Percentiles rank a stretch among this genome's conserved stretches.
phyloP scores from a whole-genome alignment of 1,140 invertebrate species.

The Periplaneta americana region DNA sequence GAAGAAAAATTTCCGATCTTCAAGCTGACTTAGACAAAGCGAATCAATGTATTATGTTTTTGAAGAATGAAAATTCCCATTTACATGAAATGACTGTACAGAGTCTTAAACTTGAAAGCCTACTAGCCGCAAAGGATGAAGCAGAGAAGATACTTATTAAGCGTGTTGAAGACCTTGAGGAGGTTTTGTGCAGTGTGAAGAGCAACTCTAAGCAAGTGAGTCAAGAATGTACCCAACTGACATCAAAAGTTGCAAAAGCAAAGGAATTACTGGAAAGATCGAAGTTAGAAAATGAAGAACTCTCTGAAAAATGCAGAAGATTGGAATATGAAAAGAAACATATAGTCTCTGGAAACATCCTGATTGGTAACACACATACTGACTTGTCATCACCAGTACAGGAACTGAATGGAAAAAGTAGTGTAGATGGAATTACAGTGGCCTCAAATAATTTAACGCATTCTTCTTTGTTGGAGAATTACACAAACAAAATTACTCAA shows the following conservation, averaged over 20 bases:
- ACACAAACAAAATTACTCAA: not conserved
- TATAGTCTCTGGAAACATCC: not conserved
- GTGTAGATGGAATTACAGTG: not conserved
- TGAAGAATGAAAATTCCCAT: not conserved
- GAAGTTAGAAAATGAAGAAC: not conserved
- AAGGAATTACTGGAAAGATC: not conserved
- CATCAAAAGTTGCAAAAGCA: not conserved
- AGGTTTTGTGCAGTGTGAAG: not conserved
- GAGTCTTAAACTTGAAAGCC: not conserved
- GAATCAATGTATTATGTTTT: not conserved
- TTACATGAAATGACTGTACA: conserved; percentile 1
- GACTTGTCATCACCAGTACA: not conserved
- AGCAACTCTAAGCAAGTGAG: not conserved
- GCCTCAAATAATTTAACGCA: not conserved
- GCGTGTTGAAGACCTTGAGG: not conserved
- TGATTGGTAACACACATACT: not conserved
- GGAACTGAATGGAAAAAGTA: not conserved
- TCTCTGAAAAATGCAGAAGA: not conserved
- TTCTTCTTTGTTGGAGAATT: no score
- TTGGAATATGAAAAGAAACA: not conserved
- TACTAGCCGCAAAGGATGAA: conserved; percentile 2
- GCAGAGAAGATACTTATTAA: not conserved
- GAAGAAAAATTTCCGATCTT: not conserved
- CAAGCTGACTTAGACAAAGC: not conserved
- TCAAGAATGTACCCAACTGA: not conserved